phyloP scores from a whole-genome alignment of 2,888 invertebrate genomes.

The Anaspis maculata region DNA sequence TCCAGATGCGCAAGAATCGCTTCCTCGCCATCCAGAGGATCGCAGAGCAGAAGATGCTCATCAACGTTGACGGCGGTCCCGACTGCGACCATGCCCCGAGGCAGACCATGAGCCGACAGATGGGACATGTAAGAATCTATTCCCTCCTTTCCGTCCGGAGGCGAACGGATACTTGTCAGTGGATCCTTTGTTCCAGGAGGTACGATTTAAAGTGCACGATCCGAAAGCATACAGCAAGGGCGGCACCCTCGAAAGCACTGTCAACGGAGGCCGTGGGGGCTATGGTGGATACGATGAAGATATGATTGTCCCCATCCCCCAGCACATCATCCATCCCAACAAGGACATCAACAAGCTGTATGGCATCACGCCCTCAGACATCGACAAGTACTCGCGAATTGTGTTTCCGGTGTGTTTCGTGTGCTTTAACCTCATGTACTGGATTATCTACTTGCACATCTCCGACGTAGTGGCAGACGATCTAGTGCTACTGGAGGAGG shows the following conservation, averaged over 20 bases:
- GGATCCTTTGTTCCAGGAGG: slow-evolving; percentile 75
- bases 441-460: slow-evolving; percentile 95
- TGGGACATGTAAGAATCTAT: slow-evolving; percentile 37
- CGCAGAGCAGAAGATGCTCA: slow-evolving; percentile 83
- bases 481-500: slow-evolving; percentile 70
- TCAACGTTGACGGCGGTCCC: slow-evolving; percentile 70
- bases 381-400: slow-evolving; percentile 98
- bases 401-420: slow-evolving; percentile 98
- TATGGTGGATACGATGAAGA: slow-evolving; percentile 49
- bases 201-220: slow-evolving; percentile 91
- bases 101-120: slow-evolving; percentile 59
- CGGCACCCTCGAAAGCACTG: slow-evolving; percentile 83
- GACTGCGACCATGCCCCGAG: slow-evolving; percentile 69
- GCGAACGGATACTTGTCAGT: too few relatives aligned
- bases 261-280: slow-evolving; percentile 68
- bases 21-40: slow-evolving; percentile 86
- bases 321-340: slow-evolving; percentile 77
- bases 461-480: slow-evolving; percentile 93
- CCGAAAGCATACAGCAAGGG: slow-evolving; percentile 91
- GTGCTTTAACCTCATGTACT: slow-evolving; percentile 97
- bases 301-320: slow-evolving; percentile 57
- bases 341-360: slow-evolving; percentile 89
- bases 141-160: background rate
- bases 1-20: slow-evolving; percentile 92
- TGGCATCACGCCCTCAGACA: slow-evolving; percentile 93